Percentiles rank a stretch among this genome's conserved stretches.
These are phyloP conservation scores for Toxotes chatareus DNA, from an alignment of 2,113 vertebrate species.

Conservation along the genomic window DNA sequence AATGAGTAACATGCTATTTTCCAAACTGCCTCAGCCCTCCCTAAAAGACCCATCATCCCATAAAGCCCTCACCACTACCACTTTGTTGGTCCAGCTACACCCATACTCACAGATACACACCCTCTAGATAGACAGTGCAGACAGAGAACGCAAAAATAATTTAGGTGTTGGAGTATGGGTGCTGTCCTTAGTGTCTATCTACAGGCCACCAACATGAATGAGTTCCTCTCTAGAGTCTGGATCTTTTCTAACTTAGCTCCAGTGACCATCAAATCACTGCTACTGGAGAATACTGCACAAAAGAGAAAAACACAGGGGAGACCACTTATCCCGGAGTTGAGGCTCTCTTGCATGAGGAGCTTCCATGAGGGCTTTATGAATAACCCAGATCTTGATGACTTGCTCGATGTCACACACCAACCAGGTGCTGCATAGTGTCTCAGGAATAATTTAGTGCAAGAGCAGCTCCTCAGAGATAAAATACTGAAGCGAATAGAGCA, in stretches of 20 bases:
- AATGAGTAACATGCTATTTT: slow-evolving; percentile 67
- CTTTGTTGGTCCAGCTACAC: slow-evolving; percentile 68
- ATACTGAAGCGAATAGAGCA: neutral
- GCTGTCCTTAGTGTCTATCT: neutral
- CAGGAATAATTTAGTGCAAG: slow-evolving; percentile 66
- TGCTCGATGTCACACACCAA: slow-evolving; percentile 34
- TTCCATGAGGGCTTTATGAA: slow-evolving; percentile 58
- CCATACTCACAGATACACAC: slow-evolving; percentile 57
- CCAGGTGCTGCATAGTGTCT: slow-evolving; percentile 54
- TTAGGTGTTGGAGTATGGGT: slow-evolving; percentile 25
- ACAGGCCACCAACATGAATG: slow-evolving; percentile 1
- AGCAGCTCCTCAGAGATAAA: slow-evolving; percentile 17
- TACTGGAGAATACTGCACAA: neutral
- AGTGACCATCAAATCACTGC: slow-evolving; percentile 31
- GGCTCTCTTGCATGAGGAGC: slow-evolving; percentile 32
- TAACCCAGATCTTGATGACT: slow-evolving; percentile 60
- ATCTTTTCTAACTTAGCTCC: slow-evolving; percentile 10
- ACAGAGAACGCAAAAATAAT: slow-evolving; percentile 36
- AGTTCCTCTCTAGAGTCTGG: neutral
- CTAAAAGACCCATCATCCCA: slow-evolving; percentile 58
- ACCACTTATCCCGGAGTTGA: slow-evolving; percentile 18
- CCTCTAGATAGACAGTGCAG: slow-evolving; percentile 26
- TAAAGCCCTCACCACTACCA: slow-evolving; percentile 61
- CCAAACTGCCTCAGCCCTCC: slow-evolving; percentile 58
- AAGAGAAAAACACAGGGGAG: slow-evolving; percentile 1